A percentile compares a stretch with the other conserved stretches of the same genome.
phyloP scores from a whole-genome alignment of 2,888 invertebrate genomes.

The Cheiracanthium punctorium region DNA sequence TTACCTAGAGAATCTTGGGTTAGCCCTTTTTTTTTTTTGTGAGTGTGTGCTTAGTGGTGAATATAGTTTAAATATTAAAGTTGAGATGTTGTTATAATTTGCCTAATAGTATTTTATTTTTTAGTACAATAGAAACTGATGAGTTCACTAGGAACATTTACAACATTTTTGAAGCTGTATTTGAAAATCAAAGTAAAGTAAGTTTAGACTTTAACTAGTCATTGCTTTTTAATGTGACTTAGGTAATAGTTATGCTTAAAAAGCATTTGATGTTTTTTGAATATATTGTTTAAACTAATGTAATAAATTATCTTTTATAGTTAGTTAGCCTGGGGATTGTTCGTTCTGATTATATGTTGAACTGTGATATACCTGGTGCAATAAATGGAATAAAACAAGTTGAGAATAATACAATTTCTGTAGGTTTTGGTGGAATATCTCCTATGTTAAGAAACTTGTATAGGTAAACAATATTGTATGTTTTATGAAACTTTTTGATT shows the following conservation, averaged over 20 bases:
- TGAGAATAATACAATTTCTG: slow-evolving; percentile 97
- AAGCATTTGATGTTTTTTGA: no score
- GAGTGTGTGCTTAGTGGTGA: no score
- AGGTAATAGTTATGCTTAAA: no score
- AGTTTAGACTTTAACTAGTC: no score
- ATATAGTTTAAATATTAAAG: no score
- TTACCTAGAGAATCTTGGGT: no score
- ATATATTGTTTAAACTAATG: no score
- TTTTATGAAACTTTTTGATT: not conserved
- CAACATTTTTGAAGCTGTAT: slow-evolving; percentile 87
- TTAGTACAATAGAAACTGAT: slow-evolving; percentile 89
- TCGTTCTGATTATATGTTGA: slow-evolving; percentile 88
- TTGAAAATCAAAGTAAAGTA: slow-evolving; percentile 80
- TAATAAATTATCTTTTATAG: no score
- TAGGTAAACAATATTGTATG: slow-evolving; percentile 86
- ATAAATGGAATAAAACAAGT: slow-evolving; percentile 85
- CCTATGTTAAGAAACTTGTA: slow-evolving; percentile 85
- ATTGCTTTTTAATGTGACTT: no score
- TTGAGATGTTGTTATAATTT: no score
- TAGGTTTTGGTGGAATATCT: slow-evolving; percentile 95
- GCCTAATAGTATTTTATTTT: no score
- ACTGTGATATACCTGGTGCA: slow-evolving; percentile 76
- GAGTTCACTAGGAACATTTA: slow-evolving; percentile 89
- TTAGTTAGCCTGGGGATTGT: slow-evolving; percentile 89
- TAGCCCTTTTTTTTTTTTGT: no score